These are phyloP conservation scores for Pyralis farinalis DNA, from an alignment of 2,888 invertebrate species.

Conservation along the genomic window DNA sequence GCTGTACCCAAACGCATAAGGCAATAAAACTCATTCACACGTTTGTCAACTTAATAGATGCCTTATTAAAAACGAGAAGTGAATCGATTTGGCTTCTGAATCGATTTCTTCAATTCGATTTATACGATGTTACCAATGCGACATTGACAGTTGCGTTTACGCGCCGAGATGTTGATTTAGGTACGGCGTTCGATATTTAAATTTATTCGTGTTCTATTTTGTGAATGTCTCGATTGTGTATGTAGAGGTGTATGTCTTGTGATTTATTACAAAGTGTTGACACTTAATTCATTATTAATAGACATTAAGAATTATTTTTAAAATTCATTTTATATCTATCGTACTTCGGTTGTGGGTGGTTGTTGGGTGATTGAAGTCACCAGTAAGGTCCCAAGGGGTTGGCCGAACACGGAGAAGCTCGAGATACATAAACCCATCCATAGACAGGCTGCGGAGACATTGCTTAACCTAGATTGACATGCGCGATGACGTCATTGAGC, in stretches of 20 bases:
- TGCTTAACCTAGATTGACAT: too few species aligned
- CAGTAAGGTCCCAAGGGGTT: too few species aligned
- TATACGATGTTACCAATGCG: conserved; percentile 52
- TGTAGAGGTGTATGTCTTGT: conserved; percentile 49
- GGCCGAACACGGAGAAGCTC: too few species aligned
- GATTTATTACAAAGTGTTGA: conserved; percentile 52
- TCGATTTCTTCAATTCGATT: conserved; percentile 52
- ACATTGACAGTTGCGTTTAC: conserved; percentile 55
- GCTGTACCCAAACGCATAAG: conserved; percentile 57
- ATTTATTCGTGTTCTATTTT: conserved; percentile 63
- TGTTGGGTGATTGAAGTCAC: too few species aligned
- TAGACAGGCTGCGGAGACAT: too few species aligned
- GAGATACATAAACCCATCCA: too few species aligned
- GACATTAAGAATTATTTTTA: conserved; percentile 18
- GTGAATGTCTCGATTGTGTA: conserved; percentile 42
- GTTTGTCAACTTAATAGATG: conserved; percentile 72
- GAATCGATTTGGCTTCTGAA: conserved; percentile 52
- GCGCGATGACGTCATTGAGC: too few species aligned
- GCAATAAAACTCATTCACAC: conserved; percentile 77
- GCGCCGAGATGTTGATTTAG: conserved; percentile 44
- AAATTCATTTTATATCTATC: too few species aligned
- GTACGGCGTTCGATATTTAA: conserved; percentile 42
- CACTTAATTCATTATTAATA: conserved; percentile 50
- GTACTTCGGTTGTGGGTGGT: too few species aligned
- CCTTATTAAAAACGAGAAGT: conserved; percentile 73